Conservation (phyloP, 2,888 invertebrate species). For the Prosapia bicincta region DNA sequence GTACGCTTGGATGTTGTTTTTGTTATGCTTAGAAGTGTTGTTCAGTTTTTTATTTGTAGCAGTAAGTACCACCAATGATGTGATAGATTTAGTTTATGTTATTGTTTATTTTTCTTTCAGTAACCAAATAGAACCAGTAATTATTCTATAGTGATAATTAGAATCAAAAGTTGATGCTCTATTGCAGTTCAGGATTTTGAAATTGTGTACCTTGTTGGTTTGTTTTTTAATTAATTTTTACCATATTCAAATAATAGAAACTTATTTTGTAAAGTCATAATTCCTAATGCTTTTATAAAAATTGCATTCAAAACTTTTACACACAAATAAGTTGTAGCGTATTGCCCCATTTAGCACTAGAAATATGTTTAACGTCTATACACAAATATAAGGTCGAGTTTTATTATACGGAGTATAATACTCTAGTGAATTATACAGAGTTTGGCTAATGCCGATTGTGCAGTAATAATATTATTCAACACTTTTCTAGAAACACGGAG, state of each 20-base stretch:
- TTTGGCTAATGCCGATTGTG: too few species aligned
- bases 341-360: too few species aligned
- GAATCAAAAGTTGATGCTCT: not conserved
- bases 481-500: too few species aligned
- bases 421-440: too few species aligned
- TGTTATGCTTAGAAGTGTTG: too few species aligned
- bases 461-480: too few species aligned
- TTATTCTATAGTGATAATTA: not conserved
- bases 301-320: too few species aligned
- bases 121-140: not conserved
- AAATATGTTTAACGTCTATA: too few species aligned
- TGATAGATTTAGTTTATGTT: not conserved
- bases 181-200: not conserved
- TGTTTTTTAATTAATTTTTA: not conserved
- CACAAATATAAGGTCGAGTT: too few species aligned
- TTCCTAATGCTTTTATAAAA: too few species aligned
- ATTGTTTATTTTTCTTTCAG: not conserved
- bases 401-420: too few species aligned
- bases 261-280: not conserved
- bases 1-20: not conserved
- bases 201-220: not conserved
- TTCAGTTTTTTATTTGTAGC: not conserved
- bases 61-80: not conserved
- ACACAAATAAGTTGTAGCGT: too few species aligned
- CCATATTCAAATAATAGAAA: not conserved